Evolutionary conservation across 2,888 invertebrate species (phyloP).

Genomic region (Polia nebulosa): DNA sequence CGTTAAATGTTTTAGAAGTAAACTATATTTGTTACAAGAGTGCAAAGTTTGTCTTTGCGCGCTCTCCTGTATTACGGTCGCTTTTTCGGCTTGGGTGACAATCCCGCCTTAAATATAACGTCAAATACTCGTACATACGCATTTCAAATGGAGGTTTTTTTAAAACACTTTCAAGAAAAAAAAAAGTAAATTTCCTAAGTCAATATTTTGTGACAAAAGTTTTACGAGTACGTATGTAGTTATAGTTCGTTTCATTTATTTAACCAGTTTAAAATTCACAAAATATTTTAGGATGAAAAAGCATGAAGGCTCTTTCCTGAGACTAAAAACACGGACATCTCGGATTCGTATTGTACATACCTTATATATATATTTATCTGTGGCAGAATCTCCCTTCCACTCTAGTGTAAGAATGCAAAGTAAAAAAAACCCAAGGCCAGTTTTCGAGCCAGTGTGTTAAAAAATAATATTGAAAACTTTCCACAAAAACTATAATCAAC

Average conservation of each 20-base stretch:
- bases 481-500: background rate
- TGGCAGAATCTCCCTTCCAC: background rate
- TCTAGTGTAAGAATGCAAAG: background rate
- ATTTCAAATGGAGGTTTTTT: background rate
- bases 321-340: background rate
- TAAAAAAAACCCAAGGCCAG: background rate
- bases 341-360: background rate
- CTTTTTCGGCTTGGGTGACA: background rate
- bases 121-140: background rate
- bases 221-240: too few species aligned
- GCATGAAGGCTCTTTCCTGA: background rate
- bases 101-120: background rate
- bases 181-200: background rate
- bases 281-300: background rate
- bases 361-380: too few species aligned
- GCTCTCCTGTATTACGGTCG: background rate
- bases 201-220: background rate
- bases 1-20: background rate
- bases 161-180: background rate
- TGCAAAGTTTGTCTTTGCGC: background rate
- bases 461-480: background rate
- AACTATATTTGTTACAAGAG: background rate
- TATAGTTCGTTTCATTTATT: too few species aligned
- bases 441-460: background rate
- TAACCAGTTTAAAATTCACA: too few species aligned